These are phyloP conservation scores for Oedothorax gibbosus DNA, from an alignment of 1,140 invertebrate species.

Conservation along the genomic window DNA sequence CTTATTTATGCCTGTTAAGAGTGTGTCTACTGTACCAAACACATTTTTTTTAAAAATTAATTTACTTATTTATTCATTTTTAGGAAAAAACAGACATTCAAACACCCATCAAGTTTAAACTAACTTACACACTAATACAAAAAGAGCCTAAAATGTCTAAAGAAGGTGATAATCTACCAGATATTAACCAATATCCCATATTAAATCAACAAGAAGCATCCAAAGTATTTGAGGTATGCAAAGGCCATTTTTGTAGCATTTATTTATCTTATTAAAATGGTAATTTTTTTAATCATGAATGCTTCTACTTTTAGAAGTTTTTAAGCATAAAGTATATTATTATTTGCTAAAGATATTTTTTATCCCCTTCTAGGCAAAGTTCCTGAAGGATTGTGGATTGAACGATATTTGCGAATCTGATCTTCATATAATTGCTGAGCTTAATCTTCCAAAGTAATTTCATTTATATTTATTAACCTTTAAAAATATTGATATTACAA, in stretches of 20 bases:
- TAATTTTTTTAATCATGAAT: background rate
- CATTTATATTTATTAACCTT: slow-evolving; percentile 2
- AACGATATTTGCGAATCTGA: slow-evolving; percentile 92
- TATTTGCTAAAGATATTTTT: slow-evolving; percentile 7
- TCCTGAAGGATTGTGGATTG: slow-evolving; percentile 92
- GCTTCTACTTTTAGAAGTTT: background rate
- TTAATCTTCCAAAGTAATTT: slow-evolving; percentile 66
- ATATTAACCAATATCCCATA: slow-evolving; percentile 85
- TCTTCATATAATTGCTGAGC: slow-evolving; percentile 77
- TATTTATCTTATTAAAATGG: background rate
- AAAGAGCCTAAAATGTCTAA: slow-evolving; percentile 71
- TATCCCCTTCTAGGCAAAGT: slow-evolving; percentile 74
- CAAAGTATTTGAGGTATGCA: slow-evolving; percentile 76
- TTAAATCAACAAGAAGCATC: slow-evolving; percentile 88
- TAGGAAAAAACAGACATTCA: slow-evolving; percentile 64
- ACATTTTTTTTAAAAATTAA: no score
- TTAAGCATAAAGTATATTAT: background rate
- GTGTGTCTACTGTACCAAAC: no score
- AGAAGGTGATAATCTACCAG: slow-evolving; percentile 74
- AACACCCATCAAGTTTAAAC: slow-evolving; percentile 74
- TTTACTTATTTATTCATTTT: background rate
- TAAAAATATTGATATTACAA: background rate
- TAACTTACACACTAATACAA: slow-evolving; percentile 86
- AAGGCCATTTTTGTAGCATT: background rate
- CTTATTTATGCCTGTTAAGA: no score